phyloP scores from a whole-genome alignment of 2,888 invertebrate species.

The Dorcus parallelipipedus region DNA sequence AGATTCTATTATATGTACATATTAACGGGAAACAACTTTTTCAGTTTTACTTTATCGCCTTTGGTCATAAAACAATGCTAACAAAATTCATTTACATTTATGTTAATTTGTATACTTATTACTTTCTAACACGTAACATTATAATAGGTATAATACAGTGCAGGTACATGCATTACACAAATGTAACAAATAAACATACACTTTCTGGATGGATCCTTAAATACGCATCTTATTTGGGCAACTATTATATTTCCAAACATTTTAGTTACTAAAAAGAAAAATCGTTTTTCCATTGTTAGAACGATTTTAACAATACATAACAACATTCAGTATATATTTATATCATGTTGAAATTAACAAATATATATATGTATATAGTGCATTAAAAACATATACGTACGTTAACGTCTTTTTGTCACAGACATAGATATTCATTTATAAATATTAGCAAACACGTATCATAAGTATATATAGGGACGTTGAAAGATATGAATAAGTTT shows the following conservation, averaged over 20 bases:
- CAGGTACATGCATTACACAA: slow-evolving; percentile 15
- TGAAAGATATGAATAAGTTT: slow-evolving; percentile 23
- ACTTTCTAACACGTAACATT: neutral
- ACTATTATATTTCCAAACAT: neutral
- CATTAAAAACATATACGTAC: neutral
- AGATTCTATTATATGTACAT: too few relatives aligned
- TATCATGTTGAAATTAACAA: neutral
- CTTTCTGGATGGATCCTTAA: neutral
- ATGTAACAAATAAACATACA: neutral
- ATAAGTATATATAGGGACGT: slow-evolving; percentile 34
- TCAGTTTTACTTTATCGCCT: too few relatives aligned
- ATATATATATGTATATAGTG: neutral
- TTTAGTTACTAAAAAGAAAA: neutral
- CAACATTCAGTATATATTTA: slow-evolving; percentile 2
- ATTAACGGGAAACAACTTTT: too few relatives aligned
- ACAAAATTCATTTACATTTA: too few relatives aligned
- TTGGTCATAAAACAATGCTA: too few relatives aligned
- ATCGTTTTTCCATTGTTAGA: neutral
- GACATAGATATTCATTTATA: slow-evolving; percentile 17
- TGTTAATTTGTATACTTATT: neutral
- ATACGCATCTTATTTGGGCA: neutral
- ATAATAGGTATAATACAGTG: slow-evolving; percentile 1
- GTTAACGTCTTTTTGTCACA: slow-evolving; percentile 1
- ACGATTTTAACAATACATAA: neutral
- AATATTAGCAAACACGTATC: slow-evolving; percentile 31